A percentile compares a stretch with the other conserved stretches of the same genome.
phyloP scores from a whole-genome alignment of 2,888 invertebrate genomes.

The Trissonchulus latispiculum region DNA sequence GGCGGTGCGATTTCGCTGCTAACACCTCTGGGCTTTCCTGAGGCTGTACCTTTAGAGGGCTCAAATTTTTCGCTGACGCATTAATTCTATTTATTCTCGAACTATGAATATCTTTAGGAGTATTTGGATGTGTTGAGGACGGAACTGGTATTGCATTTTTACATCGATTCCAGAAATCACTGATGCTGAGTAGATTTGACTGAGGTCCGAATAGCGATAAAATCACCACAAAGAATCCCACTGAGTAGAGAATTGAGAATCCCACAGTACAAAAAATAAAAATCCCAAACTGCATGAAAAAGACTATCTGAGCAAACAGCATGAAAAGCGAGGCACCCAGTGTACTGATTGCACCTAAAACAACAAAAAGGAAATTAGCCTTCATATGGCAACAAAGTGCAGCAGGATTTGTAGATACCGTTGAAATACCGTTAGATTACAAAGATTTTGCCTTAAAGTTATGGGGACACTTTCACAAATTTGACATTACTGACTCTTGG shows the following conservation, averaged over 20 bases:
- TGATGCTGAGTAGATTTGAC: slow-evolving; percentile 28
- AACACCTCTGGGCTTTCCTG: too few relatives aligned
- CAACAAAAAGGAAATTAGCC: too few relatives aligned
- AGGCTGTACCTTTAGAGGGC: too few relatives aligned
- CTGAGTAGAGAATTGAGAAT: slow-evolving; percentile 37
- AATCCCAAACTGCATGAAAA: slow-evolving; percentile 40
- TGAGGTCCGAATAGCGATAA: slow-evolving; percentile 37
- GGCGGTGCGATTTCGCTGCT: too few relatives aligned
- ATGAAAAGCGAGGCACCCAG: slow-evolving; percentile 39
- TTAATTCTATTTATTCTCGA: too few relatives aligned
- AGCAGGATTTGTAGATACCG: too few relatives aligned
- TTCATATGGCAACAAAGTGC: too few relatives aligned
- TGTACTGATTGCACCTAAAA: slow-evolving; percentile 36
- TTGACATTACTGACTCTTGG: too few relatives aligned
- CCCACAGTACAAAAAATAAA: slow-evolving; percentile 40
- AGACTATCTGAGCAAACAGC: slow-evolving; percentile 37
- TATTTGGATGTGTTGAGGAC: background rate
- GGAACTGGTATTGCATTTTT: background rate
- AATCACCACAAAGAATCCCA: slow-evolving; percentile 36
- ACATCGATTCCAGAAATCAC: background rate
- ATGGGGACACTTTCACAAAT: too few relatives aligned
- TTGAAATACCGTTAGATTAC: too few relatives aligned
- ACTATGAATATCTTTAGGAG: background rate
- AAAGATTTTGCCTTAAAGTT: too few relatives aligned
- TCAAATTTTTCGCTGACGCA: background rate